These are phyloP conservation scores for Anoncus sp. DNA, from an alignment of 2,888 invertebrate species.

Conservation along the genomic window DNA sequence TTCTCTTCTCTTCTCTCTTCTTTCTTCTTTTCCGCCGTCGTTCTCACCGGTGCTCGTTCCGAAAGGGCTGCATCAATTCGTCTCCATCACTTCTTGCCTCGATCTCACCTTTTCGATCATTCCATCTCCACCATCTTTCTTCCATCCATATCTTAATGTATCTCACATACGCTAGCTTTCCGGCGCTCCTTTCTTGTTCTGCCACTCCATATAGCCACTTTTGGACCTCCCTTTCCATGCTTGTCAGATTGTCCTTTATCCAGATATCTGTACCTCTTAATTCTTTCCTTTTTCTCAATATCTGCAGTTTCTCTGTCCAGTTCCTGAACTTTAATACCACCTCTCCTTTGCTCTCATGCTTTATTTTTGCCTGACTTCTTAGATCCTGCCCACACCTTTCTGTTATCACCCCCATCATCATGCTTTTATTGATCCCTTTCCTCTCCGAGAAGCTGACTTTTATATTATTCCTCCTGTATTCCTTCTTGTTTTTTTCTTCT, in stretches of 20 bases:
- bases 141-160: conserved; percentile 17
- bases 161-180: neutral
- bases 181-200: neutral
- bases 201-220: conserved; percentile 18
- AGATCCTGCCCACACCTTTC: neutral
- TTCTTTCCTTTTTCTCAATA: conserved; percentile 12
- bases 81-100: neutral
- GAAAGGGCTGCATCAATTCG: conserved; percentile 7
- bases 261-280: conserved; percentile 15
- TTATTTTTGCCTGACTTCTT: neutral
- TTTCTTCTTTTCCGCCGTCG: neutral
- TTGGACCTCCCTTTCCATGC: conserved; percentile 11
- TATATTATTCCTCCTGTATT: too few relatives aligned
- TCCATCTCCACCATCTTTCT: conserved; percentile 26
- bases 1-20: neutral
- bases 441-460: too few relatives aligned
- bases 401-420: neutral
- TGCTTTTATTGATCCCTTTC: too few relatives aligned
- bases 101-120: conserved; percentile 1
- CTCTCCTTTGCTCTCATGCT: neutral
- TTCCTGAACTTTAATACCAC: neutral
- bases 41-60: neutral
- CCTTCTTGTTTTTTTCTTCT: too few relatives aligned
- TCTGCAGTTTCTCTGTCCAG: neutral
- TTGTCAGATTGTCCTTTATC: conserved; percentile 7